phyloP scores from a whole-genome alignment of 2,888 invertebrate genomes.

The Yponomeuta malinellus region DNA sequence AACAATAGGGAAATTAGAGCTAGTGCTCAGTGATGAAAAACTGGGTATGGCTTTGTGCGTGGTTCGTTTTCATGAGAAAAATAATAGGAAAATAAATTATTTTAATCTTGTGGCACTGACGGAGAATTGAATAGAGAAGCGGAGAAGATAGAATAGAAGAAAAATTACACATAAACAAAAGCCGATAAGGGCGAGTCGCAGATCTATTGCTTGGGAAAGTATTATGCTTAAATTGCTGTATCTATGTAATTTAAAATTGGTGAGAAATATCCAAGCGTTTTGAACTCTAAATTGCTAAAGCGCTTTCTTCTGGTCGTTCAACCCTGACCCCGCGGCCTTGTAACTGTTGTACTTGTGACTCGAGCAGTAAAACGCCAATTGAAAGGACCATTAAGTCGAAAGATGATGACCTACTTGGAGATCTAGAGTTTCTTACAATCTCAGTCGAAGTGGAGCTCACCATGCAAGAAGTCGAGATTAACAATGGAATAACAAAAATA shows the following conservation, averaged over 20 bases:
- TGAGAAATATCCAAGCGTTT: no score
- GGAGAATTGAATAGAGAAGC: no score
- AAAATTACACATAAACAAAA: no score
- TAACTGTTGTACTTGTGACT: neutral
- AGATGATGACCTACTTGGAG: neutral
- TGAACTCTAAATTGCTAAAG: no score
- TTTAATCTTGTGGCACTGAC: no score
- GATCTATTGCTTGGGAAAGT: no score
- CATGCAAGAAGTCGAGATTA: neutral
- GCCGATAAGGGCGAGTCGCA: no score
- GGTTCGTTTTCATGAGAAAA: neutral
- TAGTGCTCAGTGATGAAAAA: neutral
- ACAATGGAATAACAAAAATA: neutral
- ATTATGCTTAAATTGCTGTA: no score
- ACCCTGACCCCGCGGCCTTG: neutral
- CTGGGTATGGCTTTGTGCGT: neutral
- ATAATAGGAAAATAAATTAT: neutral
- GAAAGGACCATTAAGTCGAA: neutral
- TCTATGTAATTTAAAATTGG: no score
- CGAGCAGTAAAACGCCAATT: neutral
- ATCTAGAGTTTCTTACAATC: neutral
- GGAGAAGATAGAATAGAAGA: no score
- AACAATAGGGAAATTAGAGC: neutral
- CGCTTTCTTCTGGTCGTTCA: neutral
- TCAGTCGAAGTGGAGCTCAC: neutral